phyloP scores from a whole-genome alignment of 2,888 invertebrate species.

The Melieria omissa region DNA sequence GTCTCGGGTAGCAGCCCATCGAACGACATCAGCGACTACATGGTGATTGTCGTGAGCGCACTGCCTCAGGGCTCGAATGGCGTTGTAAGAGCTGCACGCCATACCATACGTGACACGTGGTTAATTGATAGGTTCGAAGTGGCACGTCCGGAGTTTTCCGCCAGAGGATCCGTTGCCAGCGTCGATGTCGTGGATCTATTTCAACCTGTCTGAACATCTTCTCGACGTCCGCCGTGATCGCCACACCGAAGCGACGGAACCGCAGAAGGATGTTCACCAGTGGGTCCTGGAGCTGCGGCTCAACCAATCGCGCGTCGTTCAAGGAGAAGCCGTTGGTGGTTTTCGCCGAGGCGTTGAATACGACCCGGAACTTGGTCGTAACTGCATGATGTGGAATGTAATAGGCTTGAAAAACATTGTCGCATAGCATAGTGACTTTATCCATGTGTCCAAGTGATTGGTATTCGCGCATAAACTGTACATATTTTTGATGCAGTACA shows the following conservation, averaged over 20 bases:
- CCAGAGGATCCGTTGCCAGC: constrained; percentile 29
- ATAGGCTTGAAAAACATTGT: constrained; percentile 6
- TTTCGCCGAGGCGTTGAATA: constrained; percentile 32
- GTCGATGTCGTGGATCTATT: constrained; percentile 6
- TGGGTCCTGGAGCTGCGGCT: constrained; percentile 23
- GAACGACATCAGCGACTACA: not conserved
- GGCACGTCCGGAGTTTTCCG: constrained; percentile 8
- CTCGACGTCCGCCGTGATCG: constrained; percentile 22
- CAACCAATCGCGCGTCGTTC: constrained; percentile 26
- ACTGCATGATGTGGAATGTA: constrained; percentile 35
- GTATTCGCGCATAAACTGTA: constrained; percentile 7
- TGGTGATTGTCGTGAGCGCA: constrained; percentile 17
- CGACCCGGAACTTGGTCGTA: constrained; percentile 22
- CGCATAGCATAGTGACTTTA: constrained; percentile 20
- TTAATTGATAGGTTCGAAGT: constrained; percentile 5
- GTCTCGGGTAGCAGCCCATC: constrained; percentile 4
- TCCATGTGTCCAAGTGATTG: constrained; percentile 3
- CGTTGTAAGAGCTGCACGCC: constrained; percentile 27
- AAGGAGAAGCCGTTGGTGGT: constrained; percentile 24
- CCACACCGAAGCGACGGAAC: constrained; percentile 1
- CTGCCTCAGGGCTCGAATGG: constrained; percentile 19
- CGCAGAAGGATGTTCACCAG: not conserved
- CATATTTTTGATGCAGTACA: constrained; percentile 5
- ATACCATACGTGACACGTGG: constrained; percentile 29
- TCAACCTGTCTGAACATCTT: constrained; percentile 12